Base-by-base conservation (phyloP, 2,113 vertebrate genomes). In the Aegithalos caudatus region DNA sequence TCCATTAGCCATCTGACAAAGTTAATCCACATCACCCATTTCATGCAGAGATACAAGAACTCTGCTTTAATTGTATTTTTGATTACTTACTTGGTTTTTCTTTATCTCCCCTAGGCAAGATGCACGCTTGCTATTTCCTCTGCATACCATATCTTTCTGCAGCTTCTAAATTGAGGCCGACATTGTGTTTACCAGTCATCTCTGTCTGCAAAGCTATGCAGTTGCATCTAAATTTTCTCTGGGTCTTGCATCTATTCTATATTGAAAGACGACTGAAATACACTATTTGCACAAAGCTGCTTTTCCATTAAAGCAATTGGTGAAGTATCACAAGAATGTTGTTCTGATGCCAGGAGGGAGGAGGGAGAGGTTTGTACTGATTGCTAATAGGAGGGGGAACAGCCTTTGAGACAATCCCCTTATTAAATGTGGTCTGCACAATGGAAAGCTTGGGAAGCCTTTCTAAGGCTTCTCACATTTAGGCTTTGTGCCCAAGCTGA, bases 321-420 rank as follows among this genome's bases (percentile, higher is more conserved):
- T 94, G 67, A 90, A 93, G 74, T 93, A 95, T 96, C 92, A 48
- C 71, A 95, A 56, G 96, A 96, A 97, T 96, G 89, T 74, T 83
- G 54, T 51, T 79, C 56, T 60, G 35, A 83, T 90, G 93, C 92
- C 90, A 96, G 82, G 56, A 88, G 31, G 62, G 54, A 87, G 94
- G 74, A 95, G 70, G 56, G 61, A 93, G 69, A 86, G 74, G n/a
- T 86, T 91, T 19, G 1, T 76, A 11, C 58, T 73, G 64, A 58
- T 88, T 93, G 72, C 86, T 87, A 95, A 61, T 86, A 86, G 80
- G 60, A 94, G 64, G n/a, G 76, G 60, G 82, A 77, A 80, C 28
- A 57, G 90, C 64, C 82, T 66, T 67, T n/a, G 76, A 92, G 64
- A 94, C 90, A 96, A 67, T 94, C 85, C 40, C 56, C 51, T 89